Evolutionary conservation across 2,888 invertebrate species (phyloP), one percentile per base, ranked within the genome.

Genomic region (Trichogramma dendrolimi): DNA sequence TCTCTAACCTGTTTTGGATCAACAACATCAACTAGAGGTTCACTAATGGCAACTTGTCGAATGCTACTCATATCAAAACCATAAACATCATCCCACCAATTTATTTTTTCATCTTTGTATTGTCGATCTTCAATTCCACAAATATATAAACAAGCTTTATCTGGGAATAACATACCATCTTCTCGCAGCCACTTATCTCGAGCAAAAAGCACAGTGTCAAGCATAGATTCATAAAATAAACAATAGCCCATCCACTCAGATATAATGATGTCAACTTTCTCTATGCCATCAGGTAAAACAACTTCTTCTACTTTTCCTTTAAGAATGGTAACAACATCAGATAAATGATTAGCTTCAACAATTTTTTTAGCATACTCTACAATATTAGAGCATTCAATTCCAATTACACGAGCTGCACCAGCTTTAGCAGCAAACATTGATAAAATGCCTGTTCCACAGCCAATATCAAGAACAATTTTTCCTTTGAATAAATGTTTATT

Each of bases 31-130:
- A 99, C 99, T 2, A 99, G 84, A 0, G 99, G 99, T 81, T 99
- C 99, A 46, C 93, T 92, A 69, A 99, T 96, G 14, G 99, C 99
- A 65, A 98, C 95, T 81, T 96, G 93, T 58, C 97, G 86, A 77
- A 99, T 98, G 71, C 94, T 94, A 71, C 94, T 95, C 99, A 99
- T 99, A 80, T 99, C 94, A 77, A 99, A 99, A 55, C 99, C 99
- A 75, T 99, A 99, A 2, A 99, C 99, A 81, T 95, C 95, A 75
- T 98, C 96, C 99, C 99, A 99, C 97, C 98, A 99, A 82, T 99
- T 97, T 71, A 99, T 99, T 82, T 99, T 99, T 81, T 99, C 98
- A 76, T 99, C 98, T 81, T 99, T 99, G 82, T 99, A 99, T 82
- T 99, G 98, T 27, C 98, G 86, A 80, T 99, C 99, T 80, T 94